Percentiles rank a stretch among this genome's conserved stretches.
These are phyloP conservation scores for Habroteleia sp. DNA, from an alignment of 2,888 invertebrate species.

Conservation along the genomic window DNA sequence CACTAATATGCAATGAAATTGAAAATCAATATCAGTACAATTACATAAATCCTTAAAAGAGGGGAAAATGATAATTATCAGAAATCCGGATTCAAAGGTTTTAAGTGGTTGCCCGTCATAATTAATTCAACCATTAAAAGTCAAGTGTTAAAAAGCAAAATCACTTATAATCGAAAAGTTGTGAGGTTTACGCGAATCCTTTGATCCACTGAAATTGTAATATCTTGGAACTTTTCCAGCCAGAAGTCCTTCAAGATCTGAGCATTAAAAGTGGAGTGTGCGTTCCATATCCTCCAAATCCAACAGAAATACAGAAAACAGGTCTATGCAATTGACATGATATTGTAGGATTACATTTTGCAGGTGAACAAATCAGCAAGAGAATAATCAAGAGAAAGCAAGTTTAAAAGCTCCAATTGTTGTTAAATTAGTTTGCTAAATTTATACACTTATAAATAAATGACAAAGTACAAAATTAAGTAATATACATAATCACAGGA, in stretches of 20 bases:
- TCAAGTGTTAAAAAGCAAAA: constrained; percentile 41
- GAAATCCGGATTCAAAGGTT: neutral
- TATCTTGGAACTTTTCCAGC: constrained; percentile 60
- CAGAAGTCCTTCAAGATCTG: constrained; percentile 58
- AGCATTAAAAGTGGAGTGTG: constrained; percentile 54
- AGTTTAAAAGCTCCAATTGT: no score
- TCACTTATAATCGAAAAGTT: constrained; percentile 51
- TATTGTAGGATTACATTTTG: constrained; percentile 38
- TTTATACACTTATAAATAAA: no score
- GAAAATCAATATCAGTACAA: no score
- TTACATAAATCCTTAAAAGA: no score
- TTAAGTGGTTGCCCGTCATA: constrained; percentile 14
- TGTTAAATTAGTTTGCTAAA: no score
- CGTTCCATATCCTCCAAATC: constrained; percentile 51
- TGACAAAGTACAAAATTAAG: no score
- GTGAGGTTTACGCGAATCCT: constrained; percentile 45
- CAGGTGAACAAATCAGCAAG: constrained; percentile 21
- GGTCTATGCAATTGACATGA: constrained; percentile 50
- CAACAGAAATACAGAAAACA: constrained; percentile 32
- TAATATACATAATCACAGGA: no score
- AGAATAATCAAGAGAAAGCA: constrained; percentile 16
- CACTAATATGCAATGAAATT: no score
- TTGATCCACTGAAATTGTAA: constrained; percentile 56
- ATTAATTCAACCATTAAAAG: constrained; percentile 33
- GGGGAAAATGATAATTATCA: constrained; percentile 13